Conservation (phyloP, 2,797 vertebrate genomes). For the Sebastes hubbsi region DNA sequence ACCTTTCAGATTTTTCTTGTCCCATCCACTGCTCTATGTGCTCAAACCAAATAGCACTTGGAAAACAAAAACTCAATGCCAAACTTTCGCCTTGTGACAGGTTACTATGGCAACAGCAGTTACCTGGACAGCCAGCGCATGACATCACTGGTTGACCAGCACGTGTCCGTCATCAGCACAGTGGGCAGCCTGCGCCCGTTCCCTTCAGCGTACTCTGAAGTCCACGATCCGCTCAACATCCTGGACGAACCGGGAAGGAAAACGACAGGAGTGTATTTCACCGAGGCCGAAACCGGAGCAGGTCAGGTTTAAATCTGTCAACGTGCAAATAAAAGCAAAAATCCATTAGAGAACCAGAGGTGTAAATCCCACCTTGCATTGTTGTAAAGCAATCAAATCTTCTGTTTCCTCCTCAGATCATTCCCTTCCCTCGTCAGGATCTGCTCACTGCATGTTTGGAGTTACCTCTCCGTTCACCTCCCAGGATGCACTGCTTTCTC, state of each 20-base stretch:
- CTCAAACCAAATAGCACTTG: not conserved
- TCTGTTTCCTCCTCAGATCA: slow-evolving; percentile 75
- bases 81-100: slow-evolving; percentile 62
- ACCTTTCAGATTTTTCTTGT: not conserved
- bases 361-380: not conserved
- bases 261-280: slow-evolving; percentile 81
- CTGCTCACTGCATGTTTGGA: slow-evolving; percentile 94
- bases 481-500: slow-evolving; percentile 86
- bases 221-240: slow-evolving; percentile 95
- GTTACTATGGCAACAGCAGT: slow-evolving; percentile 88
- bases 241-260: slow-evolving; percentile 90
- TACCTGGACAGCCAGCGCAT: slow-evolving; percentile 90
- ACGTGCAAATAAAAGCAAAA: not conserved
- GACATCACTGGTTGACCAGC: slow-evolving; percentile 93
- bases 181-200: slow-evolving; percentile 87
- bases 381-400: not conserved
- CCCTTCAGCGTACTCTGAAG: slow-evolving; percentile 85
- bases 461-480: slow-evolving; percentile 82
- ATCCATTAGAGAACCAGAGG: not conserved
- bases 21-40: not conserved
- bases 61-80: not conserved
- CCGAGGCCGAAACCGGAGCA: slow-evolving; percentile 80
- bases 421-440: slow-evolving; percentile 79
- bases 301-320: slow-evolving; percentile 48
- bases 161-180: slow-evolving; percentile 98